Percentiles rank a stretch among this genome's conserved stretches.
Conservation (phyloP, 2,113 vertebrate genomes). For the Fulica atra region DNA sequence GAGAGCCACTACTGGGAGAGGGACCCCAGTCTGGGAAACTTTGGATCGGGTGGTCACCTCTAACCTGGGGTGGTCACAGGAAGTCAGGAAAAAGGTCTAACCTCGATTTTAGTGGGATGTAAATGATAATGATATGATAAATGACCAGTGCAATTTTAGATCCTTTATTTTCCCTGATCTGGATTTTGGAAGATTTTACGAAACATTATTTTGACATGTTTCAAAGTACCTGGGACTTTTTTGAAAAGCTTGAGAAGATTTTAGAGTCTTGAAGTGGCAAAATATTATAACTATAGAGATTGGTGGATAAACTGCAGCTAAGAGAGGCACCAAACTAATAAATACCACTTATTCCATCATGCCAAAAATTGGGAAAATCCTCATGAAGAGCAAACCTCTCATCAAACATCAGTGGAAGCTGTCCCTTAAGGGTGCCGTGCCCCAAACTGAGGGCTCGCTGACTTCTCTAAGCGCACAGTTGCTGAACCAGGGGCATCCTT, state of each 20-base stretch:
- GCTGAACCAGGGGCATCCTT: neutral
- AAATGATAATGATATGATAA: neutral
- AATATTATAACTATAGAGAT: neutral
- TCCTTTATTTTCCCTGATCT: neutral
- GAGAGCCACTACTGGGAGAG: neutral
- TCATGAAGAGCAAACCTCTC: neutral
- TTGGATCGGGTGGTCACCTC: neutral
- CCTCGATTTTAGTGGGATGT: neutral
- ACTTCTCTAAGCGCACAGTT: rapidly evolving
- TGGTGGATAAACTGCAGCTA: neutral
- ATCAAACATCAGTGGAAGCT: neutral
- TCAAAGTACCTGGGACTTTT: neutral
- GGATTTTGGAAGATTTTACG: neutral
- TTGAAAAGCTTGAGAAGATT: neutral
- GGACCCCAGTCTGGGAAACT: neutral
- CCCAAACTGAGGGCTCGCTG: neutral
- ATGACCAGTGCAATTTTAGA: neutral
- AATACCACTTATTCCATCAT: neutral
- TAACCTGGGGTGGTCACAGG: neutral
- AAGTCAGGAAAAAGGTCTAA: neutral
- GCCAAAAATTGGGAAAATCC: neutral
- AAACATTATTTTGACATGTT: neutral
- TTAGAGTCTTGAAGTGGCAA: neutral
- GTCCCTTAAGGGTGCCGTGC: neutral
- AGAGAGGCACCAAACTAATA: neutral